Percentiles rank a stretch among this genome's conserved stretches.
Conservation (phyloP, 1,140 invertebrate genomes). For the Cepaea nemoralis region DNA sequence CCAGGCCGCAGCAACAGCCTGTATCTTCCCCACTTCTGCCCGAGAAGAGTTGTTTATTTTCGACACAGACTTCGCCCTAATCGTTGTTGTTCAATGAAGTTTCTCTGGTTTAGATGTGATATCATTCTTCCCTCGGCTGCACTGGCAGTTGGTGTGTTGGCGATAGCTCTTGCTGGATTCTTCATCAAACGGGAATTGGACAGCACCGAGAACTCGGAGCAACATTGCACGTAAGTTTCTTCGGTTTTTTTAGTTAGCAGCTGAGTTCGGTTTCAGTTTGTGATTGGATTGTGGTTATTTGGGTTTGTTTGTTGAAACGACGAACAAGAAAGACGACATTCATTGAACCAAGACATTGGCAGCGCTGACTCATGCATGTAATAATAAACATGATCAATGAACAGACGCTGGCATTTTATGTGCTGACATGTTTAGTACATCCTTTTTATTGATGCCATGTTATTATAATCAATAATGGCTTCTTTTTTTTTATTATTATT, state of each 20-base stretch:
- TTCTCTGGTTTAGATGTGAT: constrained; percentile 55
- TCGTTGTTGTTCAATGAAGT: constrained; percentile 35
- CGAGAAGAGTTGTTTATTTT: not conserved
- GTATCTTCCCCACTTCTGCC: no score
- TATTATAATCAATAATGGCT: no score
- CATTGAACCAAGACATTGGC: not conserved
- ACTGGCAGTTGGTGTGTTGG: constrained; percentile 47
- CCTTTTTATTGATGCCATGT: no score
- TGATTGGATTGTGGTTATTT: not conserved
- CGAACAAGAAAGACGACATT: not conserved
- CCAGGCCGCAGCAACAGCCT: no score
- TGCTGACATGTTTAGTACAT: no score
- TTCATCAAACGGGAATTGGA: constrained; percentile 47
- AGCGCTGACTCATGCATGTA: not conserved
- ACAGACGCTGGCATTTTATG: no score
- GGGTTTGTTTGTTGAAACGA: not conserved
- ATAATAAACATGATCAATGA: no score
- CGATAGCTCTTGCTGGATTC: constrained; percentile 43
- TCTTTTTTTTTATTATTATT: no score
- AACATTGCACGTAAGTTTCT: constrained; percentile 47
- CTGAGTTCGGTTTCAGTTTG: not conserved
- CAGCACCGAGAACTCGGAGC: constrained; percentile 37
- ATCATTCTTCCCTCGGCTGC: constrained; percentile 49
- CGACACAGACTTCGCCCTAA: not conserved
- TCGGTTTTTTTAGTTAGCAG: not conserved